These are phyloP conservation scores for Propithecus deckenii DNA, from an alignment of 2,797 vertebrate species.

Conservation along the genomic window DNA sequence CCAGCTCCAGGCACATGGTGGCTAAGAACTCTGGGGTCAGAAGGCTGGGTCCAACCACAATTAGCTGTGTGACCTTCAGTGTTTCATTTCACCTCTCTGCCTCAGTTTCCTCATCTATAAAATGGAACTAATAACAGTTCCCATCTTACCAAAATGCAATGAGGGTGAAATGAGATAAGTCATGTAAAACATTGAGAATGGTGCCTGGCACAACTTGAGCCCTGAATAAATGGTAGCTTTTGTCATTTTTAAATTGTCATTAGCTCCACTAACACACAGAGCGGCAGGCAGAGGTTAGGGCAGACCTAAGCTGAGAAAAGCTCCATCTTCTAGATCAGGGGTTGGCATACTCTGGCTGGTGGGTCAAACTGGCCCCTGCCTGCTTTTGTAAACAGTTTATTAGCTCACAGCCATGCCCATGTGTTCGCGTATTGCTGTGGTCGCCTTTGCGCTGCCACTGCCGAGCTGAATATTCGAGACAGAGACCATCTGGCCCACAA, in stretches of 20 bases:
- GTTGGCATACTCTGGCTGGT: rapidly evolving
- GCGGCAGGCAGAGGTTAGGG: not conserved
- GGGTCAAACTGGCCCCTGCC: rapidly evolving
- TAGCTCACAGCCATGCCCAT: not conserved
- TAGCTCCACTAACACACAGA: not conserved
- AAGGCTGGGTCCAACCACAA: not conserved
- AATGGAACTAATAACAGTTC: not conserved
- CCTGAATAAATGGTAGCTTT: not conserved
- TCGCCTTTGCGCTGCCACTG: not conserved
- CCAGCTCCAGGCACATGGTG: rapidly evolving
- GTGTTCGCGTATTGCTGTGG: not conserved
- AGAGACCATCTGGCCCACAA: not conserved
- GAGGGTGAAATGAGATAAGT: not conserved
- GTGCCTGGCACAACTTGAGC: not conserved
- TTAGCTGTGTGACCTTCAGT: not conserved
- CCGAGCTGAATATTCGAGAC: too few relatives aligned
- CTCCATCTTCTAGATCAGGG: not conserved
- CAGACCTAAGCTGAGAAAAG: not conserved
- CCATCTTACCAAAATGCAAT: not conserved
- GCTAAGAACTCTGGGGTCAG: not conserved
- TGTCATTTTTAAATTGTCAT: not conserved
- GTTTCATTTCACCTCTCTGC: not conserved
- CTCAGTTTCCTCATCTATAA: not conserved
- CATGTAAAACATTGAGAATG: not conserved
- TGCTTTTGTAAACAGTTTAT: not conserved